These are phyloP conservation scores for Sylvia borin DNA, from an alignment of 2,797 vertebrate genomes.

Conservation along the genomic window DNA sequence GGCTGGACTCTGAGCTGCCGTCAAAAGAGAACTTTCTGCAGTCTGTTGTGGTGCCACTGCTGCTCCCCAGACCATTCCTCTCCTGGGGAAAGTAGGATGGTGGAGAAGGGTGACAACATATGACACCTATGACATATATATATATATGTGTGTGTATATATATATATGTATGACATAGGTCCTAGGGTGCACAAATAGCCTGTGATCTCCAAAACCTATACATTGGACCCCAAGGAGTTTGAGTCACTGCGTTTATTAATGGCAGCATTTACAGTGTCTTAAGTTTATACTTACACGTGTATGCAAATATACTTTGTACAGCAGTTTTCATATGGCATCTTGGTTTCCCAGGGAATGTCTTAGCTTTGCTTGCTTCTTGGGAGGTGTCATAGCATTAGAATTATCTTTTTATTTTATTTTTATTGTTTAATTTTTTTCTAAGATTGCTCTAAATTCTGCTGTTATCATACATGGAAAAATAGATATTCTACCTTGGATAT, in stretches of 20 bases:
- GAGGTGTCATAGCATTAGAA: background rate
- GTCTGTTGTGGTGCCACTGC: background rate
- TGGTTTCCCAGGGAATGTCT: background rate
- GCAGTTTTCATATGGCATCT: background rate
- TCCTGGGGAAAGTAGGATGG: background rate
- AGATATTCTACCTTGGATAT: background rate
- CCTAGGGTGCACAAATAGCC: background rate
- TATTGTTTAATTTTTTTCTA: background rate
- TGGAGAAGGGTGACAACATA: background rate
- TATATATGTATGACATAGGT: background rate
- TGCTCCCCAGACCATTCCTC: background rate
- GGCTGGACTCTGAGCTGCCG: background rate
- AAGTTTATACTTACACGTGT: fast-evolving
- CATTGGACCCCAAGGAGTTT: background rate
- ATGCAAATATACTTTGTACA: background rate
- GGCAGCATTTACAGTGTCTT: background rate
- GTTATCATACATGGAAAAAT: background rate
- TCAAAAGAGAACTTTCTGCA: background rate
- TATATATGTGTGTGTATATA: too few relatives aligned
- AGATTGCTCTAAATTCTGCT: background rate
- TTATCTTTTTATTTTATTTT: background rate
- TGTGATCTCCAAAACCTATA: background rate
- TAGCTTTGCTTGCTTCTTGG: background rate
- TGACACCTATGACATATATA: too few relatives aligned
- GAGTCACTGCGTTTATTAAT: background rate